These are phyloP conservation scores for Liparis tanakae DNA, from an alignment of 2,797 vertebrate genomes.

Conservation along the genomic window DNA sequence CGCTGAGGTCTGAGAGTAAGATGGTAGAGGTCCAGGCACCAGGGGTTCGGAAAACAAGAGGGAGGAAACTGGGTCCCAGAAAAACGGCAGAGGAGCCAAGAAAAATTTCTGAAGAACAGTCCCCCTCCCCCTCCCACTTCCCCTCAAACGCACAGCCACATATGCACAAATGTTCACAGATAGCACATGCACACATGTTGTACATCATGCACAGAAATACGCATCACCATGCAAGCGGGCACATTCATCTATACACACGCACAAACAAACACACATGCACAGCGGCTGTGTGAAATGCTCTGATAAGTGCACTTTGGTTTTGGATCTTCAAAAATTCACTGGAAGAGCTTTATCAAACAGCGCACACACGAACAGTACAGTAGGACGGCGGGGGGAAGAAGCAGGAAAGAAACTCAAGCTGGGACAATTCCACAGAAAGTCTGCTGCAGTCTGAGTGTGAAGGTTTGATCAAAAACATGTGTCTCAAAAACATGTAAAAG, in stretches of 20 bases:
- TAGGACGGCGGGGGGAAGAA: neutral
- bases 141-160: conserved; percentile 1
- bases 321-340: conserved; percentile 21
- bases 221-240: conserved; percentile 3
- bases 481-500: neutral
- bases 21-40: conserved; percentile 1
- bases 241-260: neutral
- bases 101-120: conserved; percentile 53
- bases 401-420: conserved; percentile 4
- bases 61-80: conserved; percentile 54
- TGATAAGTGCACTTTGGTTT: conserved; percentile 28
- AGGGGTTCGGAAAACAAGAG: conserved; percentile 28
- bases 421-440: conserved; percentile 44
- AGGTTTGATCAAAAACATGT: conserved; percentile 48
- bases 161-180: neutral
- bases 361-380: conserved; percentile 5
- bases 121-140: neutral
- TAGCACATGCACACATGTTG: neutral
- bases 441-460: conserved; percentile 24
- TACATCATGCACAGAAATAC: conserved; percentile 34
- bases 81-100: conserved; percentile 58
- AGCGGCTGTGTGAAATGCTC: conserved; percentile 9
- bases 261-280: neutral
- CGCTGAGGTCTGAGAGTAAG: conserved; percentile 11
- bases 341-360: conserved; percentile 41